Conservation (phyloP, 1,140 invertebrate genomes). For the Caenorhabditis latens region DNA sequence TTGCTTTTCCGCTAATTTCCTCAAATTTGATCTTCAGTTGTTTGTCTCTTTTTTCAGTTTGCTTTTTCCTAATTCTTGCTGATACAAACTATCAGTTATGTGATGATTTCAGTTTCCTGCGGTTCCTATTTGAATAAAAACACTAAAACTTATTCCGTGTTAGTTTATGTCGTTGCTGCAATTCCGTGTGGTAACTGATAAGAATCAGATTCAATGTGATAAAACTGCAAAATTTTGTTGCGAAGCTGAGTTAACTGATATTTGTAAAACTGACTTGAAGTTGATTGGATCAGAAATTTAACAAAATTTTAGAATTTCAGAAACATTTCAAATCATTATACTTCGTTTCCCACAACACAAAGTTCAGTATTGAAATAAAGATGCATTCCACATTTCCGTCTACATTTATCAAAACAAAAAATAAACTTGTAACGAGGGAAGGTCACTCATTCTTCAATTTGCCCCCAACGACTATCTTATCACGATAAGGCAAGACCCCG, state of each 20-base stretch:
- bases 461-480: not conserved
- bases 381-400: no score
- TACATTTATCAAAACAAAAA: no score
- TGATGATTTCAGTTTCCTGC: conserved; percentile 9
- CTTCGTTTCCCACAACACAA: no score
- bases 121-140: conserved; percentile 40
- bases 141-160: not conserved
- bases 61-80: not conserved
- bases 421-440: not conserved
- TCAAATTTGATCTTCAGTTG: conserved; percentile 47
- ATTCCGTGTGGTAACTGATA: not conserved
- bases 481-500: conserved; percentile 17
- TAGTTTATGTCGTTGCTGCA: not conserved
- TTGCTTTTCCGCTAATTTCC: not conserved
- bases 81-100: conserved; percentile 45
- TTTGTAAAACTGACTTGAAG: no score
- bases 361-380: no score
- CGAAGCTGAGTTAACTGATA: no score
- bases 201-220: not conserved
- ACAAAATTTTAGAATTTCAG: no score
- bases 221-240: no score
- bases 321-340: no score
- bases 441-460: not conserved
- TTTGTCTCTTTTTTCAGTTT: conserved; percentile 21
- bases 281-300: no score